Base-by-base conservation (phyloP, 2,888 invertebrate species). In the Gandaritis pyraliata region DNA sequence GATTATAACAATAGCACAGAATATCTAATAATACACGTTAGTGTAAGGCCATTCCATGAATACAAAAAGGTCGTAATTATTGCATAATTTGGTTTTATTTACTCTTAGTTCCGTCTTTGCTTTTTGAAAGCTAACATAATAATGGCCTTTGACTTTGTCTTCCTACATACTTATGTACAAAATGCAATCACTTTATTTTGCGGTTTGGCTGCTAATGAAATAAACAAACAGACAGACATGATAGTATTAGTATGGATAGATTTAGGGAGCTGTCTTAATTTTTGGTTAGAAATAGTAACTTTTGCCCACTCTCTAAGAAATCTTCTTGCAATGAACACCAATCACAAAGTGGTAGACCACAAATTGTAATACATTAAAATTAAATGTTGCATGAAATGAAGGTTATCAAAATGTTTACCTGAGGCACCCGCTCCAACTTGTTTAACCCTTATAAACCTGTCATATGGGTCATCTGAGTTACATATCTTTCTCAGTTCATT, bases 391-490 rank as follows among this genome's bases (percentile, higher is more conserved):
- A 11, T 13, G 2, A 16, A 16, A n/a, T 12, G n/a, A 23, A n/a
- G 18, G 13, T 23, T 30, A 48, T 30, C 4, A n/a, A 49, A 10
- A 30, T 57, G 8, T 18, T 71, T 82, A 93, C 93, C 93, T 36
- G 98, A 98, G 47, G 98, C 98, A 12, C 98, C 98, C 30, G 97
- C 96, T 54, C 98, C 98, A 51, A 98, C 95, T 83, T 98, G 97
- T 78, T 96, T 96, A 67, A 95, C 94, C 68, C 96, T 94, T 69
- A 95, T 94, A 84, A 98, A 98, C 69, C 96, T 94, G 18, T 95
- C 93, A 68, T 95, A 93, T 0, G 98, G 98, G 88, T 98, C 95
- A 56, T 95, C 96, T 10, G 94, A 93, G 80, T 96, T 96, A 74
- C 98, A 98, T 77, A 98, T 96, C 68, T 93, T 94, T 69, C 94